Evolutionary conservation across 92 coral and sea anemone genomes (phyloP), one percentile per base, ranked within the genome.

Genomic region (Micromussa lordhowensis): DNA sequence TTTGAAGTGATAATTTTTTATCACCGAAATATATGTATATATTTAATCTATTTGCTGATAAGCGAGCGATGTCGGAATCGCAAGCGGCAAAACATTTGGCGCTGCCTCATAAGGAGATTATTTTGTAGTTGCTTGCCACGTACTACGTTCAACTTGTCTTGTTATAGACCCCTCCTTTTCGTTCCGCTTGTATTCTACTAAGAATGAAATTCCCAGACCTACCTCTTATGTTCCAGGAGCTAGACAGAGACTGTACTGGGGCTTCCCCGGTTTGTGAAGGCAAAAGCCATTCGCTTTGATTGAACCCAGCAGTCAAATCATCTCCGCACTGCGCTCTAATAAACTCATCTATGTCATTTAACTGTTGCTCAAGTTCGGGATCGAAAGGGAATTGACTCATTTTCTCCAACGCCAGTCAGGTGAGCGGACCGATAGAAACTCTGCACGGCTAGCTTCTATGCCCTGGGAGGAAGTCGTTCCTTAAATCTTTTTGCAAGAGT

Each of bases 381-480:
- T 79, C 85, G 70, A 87, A 79, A 40, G 89, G 77, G 89, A 61
- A 86, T 29, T 61, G 77, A 77, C 89, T 86, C 89, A 86, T 86
- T 48, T 86, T 86, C 83, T 64, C 51, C 83, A 44, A 57, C 16
- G 61, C 81, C 76, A 86, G 61, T 77, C 66, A 5, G 54, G 44
- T 28, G 63, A 12, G 32, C 44, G 63, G 40, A 36, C 29, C 78
- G 59, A 54, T 64, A 76, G 57, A 58, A 58, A 24, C 77, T 63
- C 76, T 86, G 83, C 89, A 86, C 40, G 82, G 51, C 68, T 30
- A n/a, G 75, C 44, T 17, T 36, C 40, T 24, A 40, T 61, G 28
- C 77, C 86, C 86, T 44, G 59, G 83, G 76, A 86, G 89, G 89
- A 86, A 86, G 89, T 86, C 83, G 89, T 86, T 86, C 89, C 89